phyloP scores from a whole-genome alignment of 2,888 invertebrate genomes.

The Troides aeacus region DNA sequence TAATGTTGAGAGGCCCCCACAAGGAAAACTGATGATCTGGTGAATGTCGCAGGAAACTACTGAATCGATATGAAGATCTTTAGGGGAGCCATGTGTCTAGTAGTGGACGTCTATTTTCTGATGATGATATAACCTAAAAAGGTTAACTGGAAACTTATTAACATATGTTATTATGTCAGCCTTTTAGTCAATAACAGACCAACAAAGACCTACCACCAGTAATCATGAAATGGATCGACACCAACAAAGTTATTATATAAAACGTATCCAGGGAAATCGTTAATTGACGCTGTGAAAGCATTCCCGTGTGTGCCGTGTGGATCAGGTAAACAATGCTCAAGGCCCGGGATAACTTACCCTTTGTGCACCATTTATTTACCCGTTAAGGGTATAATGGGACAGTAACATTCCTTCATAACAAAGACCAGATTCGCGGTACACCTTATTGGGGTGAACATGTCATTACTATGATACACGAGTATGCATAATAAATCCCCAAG shows the following conservation, averaged over 20 bases:
- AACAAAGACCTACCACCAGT: no score
- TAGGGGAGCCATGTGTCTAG: no score
- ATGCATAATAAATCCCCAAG: background rate
- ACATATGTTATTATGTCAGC: no score
- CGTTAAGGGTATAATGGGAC: conserved; percentile 31
- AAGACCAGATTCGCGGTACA: background rate
- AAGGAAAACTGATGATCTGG: no score
- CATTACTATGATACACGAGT: background rate
- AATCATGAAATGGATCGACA: no score
- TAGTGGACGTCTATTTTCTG: no score
- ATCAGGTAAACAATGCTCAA: conserved; percentile 63
- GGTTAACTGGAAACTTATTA: no score
- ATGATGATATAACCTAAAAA: no score
- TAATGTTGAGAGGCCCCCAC: no score
- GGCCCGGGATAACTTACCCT: conserved; percentile 51
- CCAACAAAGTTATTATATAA: background rate
- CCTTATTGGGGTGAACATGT: background rate
- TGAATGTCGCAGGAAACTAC: no score
- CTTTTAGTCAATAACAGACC: no score
- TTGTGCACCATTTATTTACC: conserved; percentile 42
- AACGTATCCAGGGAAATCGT: conserved; percentile 34
- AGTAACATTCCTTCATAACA: conserved; percentile 11
- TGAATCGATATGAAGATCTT: no score
- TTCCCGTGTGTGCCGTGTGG: conserved; percentile 35
- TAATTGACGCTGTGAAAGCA: conserved; percentile 14